Conservation (phyloP, 2,888 invertebrate species). For the Xylocampa areola region DNA sequence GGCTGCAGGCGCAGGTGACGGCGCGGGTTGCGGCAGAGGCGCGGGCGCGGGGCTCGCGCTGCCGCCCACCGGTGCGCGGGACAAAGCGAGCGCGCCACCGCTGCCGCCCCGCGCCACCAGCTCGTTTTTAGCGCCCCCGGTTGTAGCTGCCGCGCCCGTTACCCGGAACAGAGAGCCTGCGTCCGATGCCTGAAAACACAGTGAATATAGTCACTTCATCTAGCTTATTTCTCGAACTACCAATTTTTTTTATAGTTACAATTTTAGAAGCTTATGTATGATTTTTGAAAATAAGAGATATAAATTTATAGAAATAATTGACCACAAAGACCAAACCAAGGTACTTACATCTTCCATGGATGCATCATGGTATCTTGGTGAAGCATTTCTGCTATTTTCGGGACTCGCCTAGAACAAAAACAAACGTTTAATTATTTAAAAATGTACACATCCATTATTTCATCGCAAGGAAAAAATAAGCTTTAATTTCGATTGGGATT, state of each 20-base stretch:
- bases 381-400: conserved; percentile 87
- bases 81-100: conserved; percentile 90
- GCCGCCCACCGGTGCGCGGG: conserved; percentile 90
- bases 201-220: not conserved
- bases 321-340: too few species aligned
- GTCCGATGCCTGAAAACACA: conserved; percentile 80
- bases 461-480: conserved; percentile 4
- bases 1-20: conserved; percentile 93
- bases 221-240: too few species aligned
- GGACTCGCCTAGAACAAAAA: conserved; percentile 85
- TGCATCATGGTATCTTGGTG: conserved; percentile 85
- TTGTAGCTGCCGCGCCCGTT: conserved; percentile 88
- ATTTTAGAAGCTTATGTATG: too few species aligned
- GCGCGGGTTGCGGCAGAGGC: conserved; percentile 92
- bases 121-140: conserved; percentile 91
- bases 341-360: conserved; percentile 87
- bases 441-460: too few species aligned
- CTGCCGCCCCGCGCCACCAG: conserved; percentile 92
- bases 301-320: too few species aligned
- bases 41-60: conserved; percentile 91
- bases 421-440: conserved; percentile 35
- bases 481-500: conserved; percentile 30
- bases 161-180: conserved; percentile 85
- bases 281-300: too few species aligned
- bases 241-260: too few species aligned